A percentile compares a stretch with the other conserved stretches of the same genome.
phyloP scores from a whole-genome alignment of 1,140 invertebrate genomes.

The Drosophila seguyi region DNA sequence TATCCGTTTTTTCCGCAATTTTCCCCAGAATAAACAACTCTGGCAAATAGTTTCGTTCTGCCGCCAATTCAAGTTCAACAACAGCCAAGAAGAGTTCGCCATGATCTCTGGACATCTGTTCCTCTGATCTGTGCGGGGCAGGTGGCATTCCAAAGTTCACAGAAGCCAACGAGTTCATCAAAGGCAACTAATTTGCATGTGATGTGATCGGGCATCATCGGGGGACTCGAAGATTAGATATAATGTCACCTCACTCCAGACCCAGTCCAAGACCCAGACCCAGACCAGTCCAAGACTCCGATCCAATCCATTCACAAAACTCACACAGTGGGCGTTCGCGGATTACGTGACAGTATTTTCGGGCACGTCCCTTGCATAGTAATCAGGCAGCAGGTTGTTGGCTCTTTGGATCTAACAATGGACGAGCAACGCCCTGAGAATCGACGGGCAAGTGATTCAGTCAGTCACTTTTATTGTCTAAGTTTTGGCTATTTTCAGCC shows the following conservation, averaged over 20 bases:
- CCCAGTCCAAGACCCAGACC: not conserved
- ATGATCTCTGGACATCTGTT: slow-evolving; percentile 37
- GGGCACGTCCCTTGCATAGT: slow-evolving; percentile 62
- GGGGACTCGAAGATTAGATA: not conserved
- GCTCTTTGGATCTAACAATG: slow-evolving; percentile 23
- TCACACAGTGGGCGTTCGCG: slow-evolving; percentile 22
- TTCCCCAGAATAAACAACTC: slow-evolving; percentile 34
- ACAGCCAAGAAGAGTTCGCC: slow-evolving; percentile 9
- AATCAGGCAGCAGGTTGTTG: slow-evolving; percentile 56
- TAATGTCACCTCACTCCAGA: slow-evolving; percentile 9
- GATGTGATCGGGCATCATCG: slow-evolving; percentile 46
- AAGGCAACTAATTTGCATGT: slow-evolving; percentile 56
- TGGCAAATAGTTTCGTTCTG: slow-evolving; percentile 28
- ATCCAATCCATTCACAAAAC: slow-evolving; percentile 33
- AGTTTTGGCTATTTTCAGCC: slow-evolving; percentile 3
- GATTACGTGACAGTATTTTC: slow-evolving; percentile 77
- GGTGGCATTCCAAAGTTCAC: slow-evolving; percentile 39
- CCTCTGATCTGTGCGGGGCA: slow-evolving; percentile 5
- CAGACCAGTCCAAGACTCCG: not conserved
- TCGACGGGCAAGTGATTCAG: slow-evolving; percentile 16
- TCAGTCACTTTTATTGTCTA: slow-evolving; percentile 5
- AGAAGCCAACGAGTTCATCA: slow-evolving; percentile 53
- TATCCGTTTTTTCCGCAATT: slow-evolving; percentile 11
- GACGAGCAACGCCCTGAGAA: slow-evolving; percentile 39
- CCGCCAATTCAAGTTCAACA: slow-evolving; percentile 32